These are phyloP conservation scores for Agrypnia vestita DNA, from an alignment of 1,140 invertebrate genomes.

Conservation along the genomic window DNA sequence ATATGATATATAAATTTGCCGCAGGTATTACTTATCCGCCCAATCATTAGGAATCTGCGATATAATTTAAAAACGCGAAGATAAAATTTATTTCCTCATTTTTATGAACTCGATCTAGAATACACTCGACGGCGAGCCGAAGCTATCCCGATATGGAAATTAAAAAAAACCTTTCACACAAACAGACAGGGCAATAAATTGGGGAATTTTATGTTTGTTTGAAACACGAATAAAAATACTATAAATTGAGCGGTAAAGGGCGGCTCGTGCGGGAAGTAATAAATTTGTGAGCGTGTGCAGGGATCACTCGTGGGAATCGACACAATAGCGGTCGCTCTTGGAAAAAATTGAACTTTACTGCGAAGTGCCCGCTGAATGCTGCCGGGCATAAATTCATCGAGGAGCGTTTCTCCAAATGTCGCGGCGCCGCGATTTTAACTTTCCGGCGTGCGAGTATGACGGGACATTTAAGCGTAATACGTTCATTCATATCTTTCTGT, in stretches of 20 bases:
- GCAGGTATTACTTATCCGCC: too few relatives aligned
- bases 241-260: slow-evolving; percentile 57
- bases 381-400: slow-evolving; percentile 39
- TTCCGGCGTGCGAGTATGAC: too few relatives aligned
- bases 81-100: too few relatives aligned
- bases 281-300: slow-evolving; percentile 60
- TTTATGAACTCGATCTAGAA: too few relatives aligned
- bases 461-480: too few relatives aligned
- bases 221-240: slow-evolving; percentile 59
- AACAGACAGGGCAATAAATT: slow-evolving; percentile 44
- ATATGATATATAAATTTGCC: too few relatives aligned
- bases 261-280: slow-evolving; percentile 44
- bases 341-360: slow-evolving; percentile 60
- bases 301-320: slow-evolving; percentile 60
- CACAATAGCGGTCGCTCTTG: slow-evolving; percentile 59
- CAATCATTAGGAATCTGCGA: too few relatives aligned
- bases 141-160: too few relatives aligned
- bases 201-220: slow-evolving; percentile 56
- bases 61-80: too few relatives aligned
- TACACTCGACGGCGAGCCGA: too few relatives aligned
- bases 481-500: too few relatives aligned
- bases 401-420: slow-evolving; percentile 21
- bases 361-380: slow-evolving; percentile 21
- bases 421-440: not conserved
- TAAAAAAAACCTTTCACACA: not conserved